A percentile compares a stretch with the other conserved stretches of the same genome.
Conservation (phyloP, 2,113 vertebrate genomes). For the Cardinalis cardinalis region DNA sequence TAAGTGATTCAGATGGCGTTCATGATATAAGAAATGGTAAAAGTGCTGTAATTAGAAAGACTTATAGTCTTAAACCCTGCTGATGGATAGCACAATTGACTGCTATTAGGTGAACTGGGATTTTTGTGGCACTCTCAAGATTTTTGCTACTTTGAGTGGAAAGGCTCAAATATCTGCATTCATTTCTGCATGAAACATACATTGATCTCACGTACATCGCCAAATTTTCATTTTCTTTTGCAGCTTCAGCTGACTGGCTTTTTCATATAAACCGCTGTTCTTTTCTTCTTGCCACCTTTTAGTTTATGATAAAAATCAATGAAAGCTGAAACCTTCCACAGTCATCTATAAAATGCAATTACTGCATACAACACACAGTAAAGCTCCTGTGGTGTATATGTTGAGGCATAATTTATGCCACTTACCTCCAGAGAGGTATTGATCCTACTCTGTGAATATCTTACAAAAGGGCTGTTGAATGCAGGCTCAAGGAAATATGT, state of each 20-base stretch:
- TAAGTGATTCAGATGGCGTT: constrained; percentile 24
- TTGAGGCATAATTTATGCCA: constrained; percentile 84
- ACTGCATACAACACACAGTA: constrained; percentile 79
- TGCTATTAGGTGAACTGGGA: constrained; percentile 23
- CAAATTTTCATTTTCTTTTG: constrained; percentile 72
- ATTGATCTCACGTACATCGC: constrained; percentile 61
- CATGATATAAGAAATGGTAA: neutral
- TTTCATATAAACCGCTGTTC: constrained; percentile 71
- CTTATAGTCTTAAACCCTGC: constrained; percentile 47
- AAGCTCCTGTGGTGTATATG: constrained; percentile 77
- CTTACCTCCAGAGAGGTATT: constrained; percentile 81
- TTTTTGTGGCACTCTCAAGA: constrained; percentile 50
- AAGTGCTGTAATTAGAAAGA: constrained; percentile 42
- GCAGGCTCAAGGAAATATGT: constrained; percentile 73
- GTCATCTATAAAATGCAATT: constrained; percentile 85
- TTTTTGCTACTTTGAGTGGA: constrained; percentile 50
- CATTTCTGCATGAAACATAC: constrained; percentile 63
- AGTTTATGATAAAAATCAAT: constrained; percentile 88
- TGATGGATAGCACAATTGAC: constrained; percentile 11
- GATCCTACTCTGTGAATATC: constrained; percentile 81
- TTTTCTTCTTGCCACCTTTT: constrained; percentile 75
- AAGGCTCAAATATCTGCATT: constrained; percentile 62
- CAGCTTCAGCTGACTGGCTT: constrained; percentile 74
- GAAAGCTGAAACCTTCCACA: constrained; percentile 81
- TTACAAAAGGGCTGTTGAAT: constrained; percentile 75